Evolutionary conservation across 2,888 invertebrate species (phyloP).

Genomic region (Agonopterix subpropinquella): DNA sequence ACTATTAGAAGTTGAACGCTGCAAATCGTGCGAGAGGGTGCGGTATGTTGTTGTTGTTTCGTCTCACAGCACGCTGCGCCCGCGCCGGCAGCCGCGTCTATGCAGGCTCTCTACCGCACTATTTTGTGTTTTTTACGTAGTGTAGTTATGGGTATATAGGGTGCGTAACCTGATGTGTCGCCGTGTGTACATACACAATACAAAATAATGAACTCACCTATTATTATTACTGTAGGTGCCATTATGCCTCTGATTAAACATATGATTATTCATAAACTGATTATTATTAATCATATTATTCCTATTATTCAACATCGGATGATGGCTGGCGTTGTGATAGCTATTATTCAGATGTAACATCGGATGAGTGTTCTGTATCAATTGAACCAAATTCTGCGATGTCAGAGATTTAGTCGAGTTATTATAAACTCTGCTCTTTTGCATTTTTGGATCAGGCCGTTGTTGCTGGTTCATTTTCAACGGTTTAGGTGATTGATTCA

Average conservation of each 20-base stretch:
- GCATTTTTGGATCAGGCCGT: slow-evolving; percentile 38
- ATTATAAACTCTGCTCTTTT: slow-evolving; percentile 48
- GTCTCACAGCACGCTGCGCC: no score
- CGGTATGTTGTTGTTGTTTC: no score
- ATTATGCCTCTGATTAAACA: slow-evolving; percentile 42
- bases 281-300: slow-evolving; percentile 32
- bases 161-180: no score
- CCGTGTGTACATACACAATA: no score
- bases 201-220: no score
- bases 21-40: no score
- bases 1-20: no score
- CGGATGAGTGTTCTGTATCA: slow-evolving; percentile 65
- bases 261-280: slow-evolving; percentile 32
- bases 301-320: slow-evolving; percentile 52
- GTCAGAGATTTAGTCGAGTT: slow-evolving; percentile 41
- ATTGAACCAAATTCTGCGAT: slow-evolving; percentile 58
- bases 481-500: slow-evolving; percentile 17
- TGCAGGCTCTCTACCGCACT: no score
- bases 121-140: no score
- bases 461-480: neutral
- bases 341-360: slow-evolving; percentile 58
- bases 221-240: slow-evolving; percentile 37
- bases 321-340: slow-evolving; percentile 61
- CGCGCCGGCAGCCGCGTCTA: no score
- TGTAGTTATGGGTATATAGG: no score